phyloP scores from a whole-genome alignment of 2,113 vertebrate species.

The Dromiciops gliroides region DNA sequence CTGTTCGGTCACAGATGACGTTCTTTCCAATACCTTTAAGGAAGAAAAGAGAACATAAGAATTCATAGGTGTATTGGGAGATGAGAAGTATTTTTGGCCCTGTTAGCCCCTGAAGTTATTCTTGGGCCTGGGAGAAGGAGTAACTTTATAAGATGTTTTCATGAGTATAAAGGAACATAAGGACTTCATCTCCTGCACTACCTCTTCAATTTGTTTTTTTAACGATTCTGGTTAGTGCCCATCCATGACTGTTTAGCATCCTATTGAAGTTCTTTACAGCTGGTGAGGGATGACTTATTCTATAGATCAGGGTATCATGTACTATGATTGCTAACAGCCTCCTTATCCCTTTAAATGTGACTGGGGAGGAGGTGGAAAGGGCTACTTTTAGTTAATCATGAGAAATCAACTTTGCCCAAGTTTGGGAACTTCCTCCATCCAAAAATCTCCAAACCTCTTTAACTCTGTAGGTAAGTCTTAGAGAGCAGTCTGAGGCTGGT shows the following conservation, averaged over 20 bases:
- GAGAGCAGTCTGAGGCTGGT: background rate
- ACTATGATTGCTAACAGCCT: background rate
- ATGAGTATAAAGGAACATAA: background rate
- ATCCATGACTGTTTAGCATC: background rate
- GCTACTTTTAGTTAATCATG: background rate
- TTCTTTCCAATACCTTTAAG: constrained; percentile 96
- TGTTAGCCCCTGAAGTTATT: background rate
- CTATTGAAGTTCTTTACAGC: background rate
- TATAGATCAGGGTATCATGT: background rate
- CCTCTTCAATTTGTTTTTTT: background rate
- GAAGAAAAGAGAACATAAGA: background rate
- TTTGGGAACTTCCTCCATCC: background rate
- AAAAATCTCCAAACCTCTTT: background rate
- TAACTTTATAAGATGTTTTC: constrained; percentile 22
- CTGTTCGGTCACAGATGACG: constrained; percentile 97
- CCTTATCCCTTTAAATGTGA: background rate
- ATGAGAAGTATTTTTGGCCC: background rate
- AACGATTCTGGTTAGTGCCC: background rate
- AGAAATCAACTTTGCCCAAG: background rate
- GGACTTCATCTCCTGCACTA: background rate
- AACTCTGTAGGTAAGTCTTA: background rate
- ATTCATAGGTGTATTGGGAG: background rate
- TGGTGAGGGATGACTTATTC: background rate
- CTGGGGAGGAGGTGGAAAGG: background rate
- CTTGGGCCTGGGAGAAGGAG: background rate